A percentile compares a stretch with the other conserved stretches of the same genome.
These are phyloP conservation scores for Chymomyza costata DNA, from an alignment of 1,140 invertebrate genomes.

Conservation along the genomic window DNA sequence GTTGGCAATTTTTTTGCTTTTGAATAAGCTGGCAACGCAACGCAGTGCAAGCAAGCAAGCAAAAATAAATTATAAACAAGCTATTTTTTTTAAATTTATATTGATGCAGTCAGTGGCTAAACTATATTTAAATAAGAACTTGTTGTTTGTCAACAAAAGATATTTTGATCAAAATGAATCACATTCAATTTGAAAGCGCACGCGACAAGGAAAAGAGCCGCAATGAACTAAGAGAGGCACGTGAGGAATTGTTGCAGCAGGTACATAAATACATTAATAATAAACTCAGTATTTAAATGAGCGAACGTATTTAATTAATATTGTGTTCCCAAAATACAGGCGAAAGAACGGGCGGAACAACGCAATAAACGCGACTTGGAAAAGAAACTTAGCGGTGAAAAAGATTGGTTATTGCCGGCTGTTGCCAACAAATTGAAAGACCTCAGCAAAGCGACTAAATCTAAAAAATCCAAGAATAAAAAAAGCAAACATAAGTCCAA, in stretches of 20 bases:
- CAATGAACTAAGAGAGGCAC: conserved; percentile 61
- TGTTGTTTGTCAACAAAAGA: not conserved
- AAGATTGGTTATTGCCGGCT: conserved; percentile 75
- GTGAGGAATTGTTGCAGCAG: conserved; percentile 57
- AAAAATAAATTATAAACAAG: not conserved
- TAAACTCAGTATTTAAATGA: too few species aligned
- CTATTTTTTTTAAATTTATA: not conserved
- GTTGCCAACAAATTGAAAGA: conserved; percentile 61
- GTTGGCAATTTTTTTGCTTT: not conserved
- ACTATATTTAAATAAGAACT: not conserved
- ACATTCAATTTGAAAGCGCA: conserved; percentile 75
- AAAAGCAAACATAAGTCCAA: conserved; percentile 57
- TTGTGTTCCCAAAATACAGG: conserved; percentile 36
- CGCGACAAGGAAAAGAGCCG: conserved; percentile 73
- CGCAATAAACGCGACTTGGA: conserved; percentile 57
- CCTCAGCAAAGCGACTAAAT: conserved; percentile 10
- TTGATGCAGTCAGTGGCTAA: conserved; percentile 1
- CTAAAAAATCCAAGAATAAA: conserved; percentile 38
- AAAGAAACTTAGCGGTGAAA: conserved; percentile 66
- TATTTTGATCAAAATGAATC: conserved; percentile 55
- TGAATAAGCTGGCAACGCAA: not conserved
- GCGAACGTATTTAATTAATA: conserved; percentile 6
- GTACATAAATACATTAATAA: conserved; percentile 51
- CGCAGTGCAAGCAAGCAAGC: not conserved
- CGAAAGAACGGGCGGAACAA: conserved; percentile 57